These are phyloP conservation scores for Heliconius erato DNA, from an alignment of 2,888 invertebrate species.

Conservation along the genomic window DNA sequence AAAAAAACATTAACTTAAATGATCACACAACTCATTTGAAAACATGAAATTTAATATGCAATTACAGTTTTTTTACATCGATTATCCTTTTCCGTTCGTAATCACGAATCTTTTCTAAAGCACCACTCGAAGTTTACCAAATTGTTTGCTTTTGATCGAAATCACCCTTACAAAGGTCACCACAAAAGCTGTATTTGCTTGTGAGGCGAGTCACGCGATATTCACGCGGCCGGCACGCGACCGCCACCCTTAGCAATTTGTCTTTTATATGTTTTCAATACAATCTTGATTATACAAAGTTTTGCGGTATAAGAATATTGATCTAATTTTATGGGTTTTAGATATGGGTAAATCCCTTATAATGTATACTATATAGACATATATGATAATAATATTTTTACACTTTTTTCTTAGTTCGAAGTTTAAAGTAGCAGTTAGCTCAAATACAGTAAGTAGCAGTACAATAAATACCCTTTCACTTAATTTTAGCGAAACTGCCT, in stretches of 20 bases:
- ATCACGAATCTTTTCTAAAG: not conserved
- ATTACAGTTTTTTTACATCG: conserved; percentile 1
- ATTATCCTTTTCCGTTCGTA: conserved; percentile 10
- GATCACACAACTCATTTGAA: not conserved
- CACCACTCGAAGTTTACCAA: not conserved
- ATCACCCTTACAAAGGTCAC: conserved; percentile 6
- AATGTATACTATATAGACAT: no score
- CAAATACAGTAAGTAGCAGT: no score
- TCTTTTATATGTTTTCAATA: conserved; percentile 51
- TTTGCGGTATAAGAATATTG: not conserved
- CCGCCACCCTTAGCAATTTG: conserved; percentile 48
- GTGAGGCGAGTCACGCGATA: conserved; percentile 24
- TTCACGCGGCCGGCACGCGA: conserved; percentile 52
- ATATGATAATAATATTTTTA: no score
- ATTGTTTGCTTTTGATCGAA: not conserved
- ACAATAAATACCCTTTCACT: no score
- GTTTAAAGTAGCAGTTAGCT: no score
- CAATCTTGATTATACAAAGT: conserved; percentile 12
- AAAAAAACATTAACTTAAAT: no score
- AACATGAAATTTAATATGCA: not conserved
- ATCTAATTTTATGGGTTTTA: conserved; percentile 4
- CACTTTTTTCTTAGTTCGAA: no score
- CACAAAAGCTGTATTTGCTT: conserved; percentile 23
- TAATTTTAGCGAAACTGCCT: no score
- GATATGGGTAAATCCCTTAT: not conserved